These are phyloP conservation scores for Polypterus senegalus DNA, from an alignment of 2,113 vertebrate genomes.

Conservation along the genomic window DNA sequence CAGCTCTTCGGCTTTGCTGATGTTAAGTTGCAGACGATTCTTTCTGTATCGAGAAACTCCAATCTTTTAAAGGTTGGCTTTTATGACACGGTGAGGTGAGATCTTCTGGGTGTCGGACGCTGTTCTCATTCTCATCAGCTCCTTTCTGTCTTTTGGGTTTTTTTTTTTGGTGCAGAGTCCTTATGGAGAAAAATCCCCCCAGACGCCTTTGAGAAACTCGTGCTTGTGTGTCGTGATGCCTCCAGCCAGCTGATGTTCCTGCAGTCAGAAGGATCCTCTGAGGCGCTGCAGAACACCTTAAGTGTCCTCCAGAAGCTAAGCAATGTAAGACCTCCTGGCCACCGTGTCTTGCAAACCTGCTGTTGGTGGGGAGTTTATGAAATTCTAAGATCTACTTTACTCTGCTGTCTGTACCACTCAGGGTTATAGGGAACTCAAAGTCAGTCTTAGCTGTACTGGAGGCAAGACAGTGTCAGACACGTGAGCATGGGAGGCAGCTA, in stretches of 20 bases:
- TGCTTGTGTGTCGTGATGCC: conserved; percentile 12
- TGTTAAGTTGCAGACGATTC: too few species aligned
- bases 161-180: conserved; percentile 20
- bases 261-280: not conserved
- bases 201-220: conserved; percentile 15
- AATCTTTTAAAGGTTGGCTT: too few species aligned
- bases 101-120: too few species aligned
- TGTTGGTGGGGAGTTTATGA: rapidly evolving
- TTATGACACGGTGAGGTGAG: too few species aligned
- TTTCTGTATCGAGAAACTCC: too few species aligned
- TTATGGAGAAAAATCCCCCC: conserved; percentile 31
- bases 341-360: too few species aligned
- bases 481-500: too few species aligned
- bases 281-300: not conserved
- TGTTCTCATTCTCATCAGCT: too few species aligned
- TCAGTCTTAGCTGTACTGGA: not conserved
- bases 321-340: conserved; percentile 20
- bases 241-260: not conserved
- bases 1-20: too few species aligned
- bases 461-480: too few species aligned
- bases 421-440: not conserved
- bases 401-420: not conserved
- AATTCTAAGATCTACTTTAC: rapidly evolving
- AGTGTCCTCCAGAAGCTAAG: conserved; percentile 29
- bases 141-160: too few species aligned